A percentile compares a stretch with the other conserved stretches of the same genome.
phyloP scores from a whole-genome alignment of 2,113 vertebrate species.

The Numida meleagris region DNA sequence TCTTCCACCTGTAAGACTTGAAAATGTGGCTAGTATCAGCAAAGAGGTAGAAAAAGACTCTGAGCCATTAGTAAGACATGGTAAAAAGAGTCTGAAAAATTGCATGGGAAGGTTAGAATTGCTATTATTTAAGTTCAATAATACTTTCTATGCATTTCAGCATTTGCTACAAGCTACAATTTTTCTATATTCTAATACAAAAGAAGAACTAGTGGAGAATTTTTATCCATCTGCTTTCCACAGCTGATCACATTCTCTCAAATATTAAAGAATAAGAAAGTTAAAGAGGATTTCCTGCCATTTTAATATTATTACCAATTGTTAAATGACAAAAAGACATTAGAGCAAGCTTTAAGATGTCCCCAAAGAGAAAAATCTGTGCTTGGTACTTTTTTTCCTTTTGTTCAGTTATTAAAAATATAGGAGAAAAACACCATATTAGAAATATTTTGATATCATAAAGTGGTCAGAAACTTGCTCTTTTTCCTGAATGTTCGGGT shows the following conservation, averaged over 20 bases:
- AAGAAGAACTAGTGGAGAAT: not conserved
- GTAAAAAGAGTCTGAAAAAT: not conserved
- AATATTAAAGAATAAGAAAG: not conserved
- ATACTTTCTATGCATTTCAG: not conserved
- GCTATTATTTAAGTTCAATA: not conserved
- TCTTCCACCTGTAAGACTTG: accelerated
- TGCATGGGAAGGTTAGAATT: not conserved
- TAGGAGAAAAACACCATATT: not conserved
- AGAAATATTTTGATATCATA: not conserved
- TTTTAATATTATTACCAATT: conserved; percentile 24
- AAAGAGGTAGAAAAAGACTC: not conserved
- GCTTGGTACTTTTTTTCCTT: not conserved
- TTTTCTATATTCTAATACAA: not conserved
- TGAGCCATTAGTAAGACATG: not conserved
- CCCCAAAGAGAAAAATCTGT: not conserved
- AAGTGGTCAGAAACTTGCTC: not conserved
- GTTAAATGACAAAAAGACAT: conserved; percentile 25
- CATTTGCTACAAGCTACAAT: not conserved
- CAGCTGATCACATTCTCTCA: conserved; percentile 1
- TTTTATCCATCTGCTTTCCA: conserved; percentile 10
- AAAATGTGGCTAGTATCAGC: accelerated
- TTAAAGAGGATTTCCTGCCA: not conserved
- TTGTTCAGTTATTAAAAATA: not conserved
- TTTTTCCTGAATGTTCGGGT: not conserved
- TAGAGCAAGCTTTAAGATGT: not conserved